Percentiles rank a stretch among this genome's conserved stretches.
phyloP scores from a whole-genome alignment of 2,888 invertebrate genomes.

The Nycteola revayana region DNA sequence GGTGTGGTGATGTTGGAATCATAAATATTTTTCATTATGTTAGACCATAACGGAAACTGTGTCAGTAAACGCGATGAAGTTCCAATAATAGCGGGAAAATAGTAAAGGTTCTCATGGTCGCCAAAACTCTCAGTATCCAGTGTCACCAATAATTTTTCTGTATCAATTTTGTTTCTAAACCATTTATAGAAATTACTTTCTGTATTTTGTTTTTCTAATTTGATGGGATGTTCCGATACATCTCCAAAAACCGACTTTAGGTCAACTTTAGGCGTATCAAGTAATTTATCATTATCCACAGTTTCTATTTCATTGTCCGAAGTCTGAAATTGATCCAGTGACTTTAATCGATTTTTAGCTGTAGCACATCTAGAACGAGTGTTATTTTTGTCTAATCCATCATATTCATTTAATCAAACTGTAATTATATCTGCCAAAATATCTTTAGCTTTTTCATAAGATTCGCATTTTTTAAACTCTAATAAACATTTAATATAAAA shows the following conservation, averaged over 20 bases:
- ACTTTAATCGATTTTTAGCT: conserved; percentile 14
- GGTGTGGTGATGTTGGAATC: conserved; percentile 4
- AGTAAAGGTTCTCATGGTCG: conserved; percentile 12
- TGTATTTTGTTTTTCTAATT: conserved; percentile 10
- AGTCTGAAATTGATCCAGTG: conserved; percentile 12
- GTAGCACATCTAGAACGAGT: conserved; percentile 9
- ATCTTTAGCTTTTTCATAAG: conserved; percentile 12
- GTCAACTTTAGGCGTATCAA: conserved; percentile 13
- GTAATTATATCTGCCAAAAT: conserved; percentile 11
- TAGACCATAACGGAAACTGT: conserved; percentile 7
- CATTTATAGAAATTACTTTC: conserved; percentile 10
- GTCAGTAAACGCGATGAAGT: conserved; percentile 10
- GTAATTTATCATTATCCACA: conserved; percentile 9
- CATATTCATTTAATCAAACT: conserved; percentile 11
- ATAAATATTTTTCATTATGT: conserved; percentile 11
- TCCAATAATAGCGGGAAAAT: conserved; percentile 12
- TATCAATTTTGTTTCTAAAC: conserved; percentile 8
- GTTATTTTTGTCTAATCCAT: conserved; percentile 7
- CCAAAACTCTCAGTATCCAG: conserved; percentile 11
- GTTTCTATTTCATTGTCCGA: conserved; percentile 10
- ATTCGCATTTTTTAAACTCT: conserved; percentile 4
- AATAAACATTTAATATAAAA: conserved; percentile 14
- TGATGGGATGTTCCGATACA: conserved; percentile 6
- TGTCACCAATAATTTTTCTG: conserved; percentile 11
- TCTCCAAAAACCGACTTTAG: conserved; percentile 11